Conservation (phyloP, 2,113 vertebrate genomes). For the Vidua chalybeata region DNA sequence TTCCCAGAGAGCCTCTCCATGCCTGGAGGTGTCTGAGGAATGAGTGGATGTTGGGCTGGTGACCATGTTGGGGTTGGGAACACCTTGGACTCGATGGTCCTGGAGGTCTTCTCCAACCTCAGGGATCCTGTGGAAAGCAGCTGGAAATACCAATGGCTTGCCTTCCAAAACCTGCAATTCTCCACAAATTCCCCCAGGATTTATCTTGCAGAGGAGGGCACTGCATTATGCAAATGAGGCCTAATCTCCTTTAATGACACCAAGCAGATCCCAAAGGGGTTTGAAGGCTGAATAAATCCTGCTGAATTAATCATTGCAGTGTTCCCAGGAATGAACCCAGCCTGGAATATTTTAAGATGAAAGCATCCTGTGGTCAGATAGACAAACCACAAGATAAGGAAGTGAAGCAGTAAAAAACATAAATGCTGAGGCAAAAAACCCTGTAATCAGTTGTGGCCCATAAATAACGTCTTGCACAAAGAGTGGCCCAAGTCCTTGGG, state of each 20-base stretch:
- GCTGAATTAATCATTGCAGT: slow-evolving; percentile 27
- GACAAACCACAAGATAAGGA: slow-evolving; percentile 53
- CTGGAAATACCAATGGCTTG: background rate
- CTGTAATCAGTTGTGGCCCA: slow-evolving; percentile 24
- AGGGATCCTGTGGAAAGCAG: background rate
- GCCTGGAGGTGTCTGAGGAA: background rate
- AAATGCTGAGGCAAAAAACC: background rate
- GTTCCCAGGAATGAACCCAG: background rate
- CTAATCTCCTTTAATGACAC: slow-evolving; percentile 21
- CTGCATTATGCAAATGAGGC: background rate
- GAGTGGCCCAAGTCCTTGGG: background rate
- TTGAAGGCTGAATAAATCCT: background rate
- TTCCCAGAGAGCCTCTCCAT: background rate
- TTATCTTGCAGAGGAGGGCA: background rate
- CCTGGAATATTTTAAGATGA: slow-evolving; percentile 35
- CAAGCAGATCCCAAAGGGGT: background rate
- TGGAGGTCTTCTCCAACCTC: background rate
- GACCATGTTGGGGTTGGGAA: background rate
- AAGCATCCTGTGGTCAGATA: slow-evolving; percentile 43
- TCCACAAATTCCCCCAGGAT: background rate
- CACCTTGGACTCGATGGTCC: background rate
- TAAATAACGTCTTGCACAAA: slow-evolving; percentile 23
- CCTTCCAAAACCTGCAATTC: background rate
- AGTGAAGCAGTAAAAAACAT: background rate
- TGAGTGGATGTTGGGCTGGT: fast-evolving